Evolutionary conservation across 37 sponge, comb jelly and placozoan genomes (phyloP), one percentile per base, ranked within the genome.

Genomic region (Agelas oroides): DNA sequence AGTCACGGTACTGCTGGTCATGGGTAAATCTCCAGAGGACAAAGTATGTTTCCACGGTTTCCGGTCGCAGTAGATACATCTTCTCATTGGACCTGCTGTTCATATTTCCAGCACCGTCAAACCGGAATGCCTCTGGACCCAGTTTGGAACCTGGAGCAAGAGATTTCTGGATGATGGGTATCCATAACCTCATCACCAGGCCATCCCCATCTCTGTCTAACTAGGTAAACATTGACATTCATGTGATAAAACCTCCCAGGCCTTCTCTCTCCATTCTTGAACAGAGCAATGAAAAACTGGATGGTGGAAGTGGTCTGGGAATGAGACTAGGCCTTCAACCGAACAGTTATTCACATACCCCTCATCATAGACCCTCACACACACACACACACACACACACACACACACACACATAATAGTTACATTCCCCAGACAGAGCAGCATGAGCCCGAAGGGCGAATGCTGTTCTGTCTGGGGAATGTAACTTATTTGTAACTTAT

Each of bases 1-100:
- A 96, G 46, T 96, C 95, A 18, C 97, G 59, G 55, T 96, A 96
- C 75, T 89, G 92, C 59, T 84, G 88, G 34, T 96, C 87, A 56
- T 94, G 90, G 12, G 97, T 96, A 23, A 92, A 25, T 40, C 97
- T 96, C 97, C 97, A 96, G 30, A 96, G 69, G 35, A 81, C 41
- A 68, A 96, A 96, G 64, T 92, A 94, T 3, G 87, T 84, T 76
- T 96, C 97, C 27, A 94, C 90, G 17, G 90, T 89, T 68, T 96
- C 97, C 14, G 97, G 97, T 1, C 97, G 75, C 8, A 96, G 86
- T 19, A 96, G 74, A 84, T 96, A 96, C 69, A 79, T 73, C 70
- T 77, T 80, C 57, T 94, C 92, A 79, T 92, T 92, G 41, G 69
- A 70, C 35, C 83, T 65, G 39, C 81, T 83, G 36, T 52, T 71